A percentile compares a stretch with the other conserved stretches of the same genome.
Evolutionary conservation across 2,888 invertebrate genomes (phyloP).

Genomic region (Cremastinae sp.): DNA sequence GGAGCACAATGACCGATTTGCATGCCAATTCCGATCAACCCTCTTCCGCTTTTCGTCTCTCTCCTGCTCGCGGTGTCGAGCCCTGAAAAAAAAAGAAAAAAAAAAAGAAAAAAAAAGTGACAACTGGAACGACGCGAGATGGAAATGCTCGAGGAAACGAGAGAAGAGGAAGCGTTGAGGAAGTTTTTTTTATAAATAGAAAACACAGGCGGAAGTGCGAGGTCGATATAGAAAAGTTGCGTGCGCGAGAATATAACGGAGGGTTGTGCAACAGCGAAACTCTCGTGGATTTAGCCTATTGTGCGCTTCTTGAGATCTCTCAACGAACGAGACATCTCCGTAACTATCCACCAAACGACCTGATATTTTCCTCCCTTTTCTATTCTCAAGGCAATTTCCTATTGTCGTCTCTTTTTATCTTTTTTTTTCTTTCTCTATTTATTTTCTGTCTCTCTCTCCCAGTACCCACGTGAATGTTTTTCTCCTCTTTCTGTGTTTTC

Average conservation of each 20-base stretch:
- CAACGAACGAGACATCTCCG: conserved; percentile 11
- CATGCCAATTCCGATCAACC: conserved; percentile 55
- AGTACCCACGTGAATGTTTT: conserved; percentile 3
- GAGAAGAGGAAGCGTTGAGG: conserved; percentile 4
- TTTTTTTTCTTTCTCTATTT: conserved; percentile 72
- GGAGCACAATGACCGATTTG: conserved; percentile 53
- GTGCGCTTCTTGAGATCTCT: conserved; percentile 17
- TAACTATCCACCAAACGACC: conserved; percentile 51
- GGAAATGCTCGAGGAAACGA: conserved; percentile 25
- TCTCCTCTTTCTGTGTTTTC: conserved; percentile 75
- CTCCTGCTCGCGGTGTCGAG: conserved; percentile 10
- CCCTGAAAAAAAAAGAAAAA: conserved; percentile 2
- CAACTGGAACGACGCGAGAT: conserved; percentile 19
- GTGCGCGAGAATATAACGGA: conserved; percentile 38
- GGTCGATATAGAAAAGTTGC: not conserved
- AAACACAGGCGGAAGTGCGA: conserved; percentile 14
- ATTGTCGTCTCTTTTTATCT: conserved; percentile 66
- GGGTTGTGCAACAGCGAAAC: conserved; percentile 40
- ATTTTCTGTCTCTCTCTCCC: conserved; percentile 67
- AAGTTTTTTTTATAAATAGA: conserved; percentile 31
- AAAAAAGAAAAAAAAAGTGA: conserved; percentile 2
- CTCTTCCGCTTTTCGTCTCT: conserved; percentile 45
- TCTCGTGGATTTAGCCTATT: conserved; percentile 27
- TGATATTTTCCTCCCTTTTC: conserved; percentile 54
- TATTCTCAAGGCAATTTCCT: conserved; percentile 67